phyloP scores from a whole-genome alignment of 1,140 invertebrate genomes.

The Olivierus martensii region DNA sequence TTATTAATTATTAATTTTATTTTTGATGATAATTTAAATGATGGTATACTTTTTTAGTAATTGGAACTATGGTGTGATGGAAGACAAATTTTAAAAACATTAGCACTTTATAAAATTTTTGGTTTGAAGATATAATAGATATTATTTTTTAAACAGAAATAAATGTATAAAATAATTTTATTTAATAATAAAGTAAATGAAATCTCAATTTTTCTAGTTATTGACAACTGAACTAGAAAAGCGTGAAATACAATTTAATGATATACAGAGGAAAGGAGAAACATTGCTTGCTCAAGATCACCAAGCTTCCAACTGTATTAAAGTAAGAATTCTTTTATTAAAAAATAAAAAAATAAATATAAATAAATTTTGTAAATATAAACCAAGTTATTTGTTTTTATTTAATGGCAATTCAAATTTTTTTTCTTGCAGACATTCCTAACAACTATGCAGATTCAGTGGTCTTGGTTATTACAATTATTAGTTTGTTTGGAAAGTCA shows the following conservation, averaged over 20 bases:
- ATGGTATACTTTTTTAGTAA: too few relatives aligned
- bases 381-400: background rate
- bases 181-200: too few relatives aligned
- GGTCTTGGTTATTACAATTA: slow-evolving; percentile 93
- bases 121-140: too few relatives aligned
- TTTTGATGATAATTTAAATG: too few relatives aligned
- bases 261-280: slow-evolving; percentile 88
- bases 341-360: too few relatives aligned
- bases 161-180: too few relatives aligned
- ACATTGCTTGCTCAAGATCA: slow-evolving; percentile 87
- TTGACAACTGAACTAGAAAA: slow-evolving; percentile 91
- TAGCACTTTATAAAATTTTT: too few relatives aligned
- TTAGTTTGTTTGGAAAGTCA: slow-evolving; percentile 89
- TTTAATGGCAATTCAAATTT: background rate
- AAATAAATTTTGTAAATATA: background rate
- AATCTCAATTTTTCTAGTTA: slow-evolving; percentile 43
- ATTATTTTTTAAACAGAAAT: too few relatives aligned
- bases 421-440: slow-evolving; percentile 15
- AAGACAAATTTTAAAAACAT: too few relatives aligned
- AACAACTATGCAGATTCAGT: slow-evolving; percentile 88
- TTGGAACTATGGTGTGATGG: too few relatives aligned
- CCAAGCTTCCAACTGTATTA: slow-evolving; percentile 85
- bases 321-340: too few relatives aligned
- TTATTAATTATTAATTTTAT: too few relatives aligned
- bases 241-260: slow-evolving; percentile 86